Conservation (phyloP, 2,113 vertebrate genomes). For the Riparia riparia region DNA sequence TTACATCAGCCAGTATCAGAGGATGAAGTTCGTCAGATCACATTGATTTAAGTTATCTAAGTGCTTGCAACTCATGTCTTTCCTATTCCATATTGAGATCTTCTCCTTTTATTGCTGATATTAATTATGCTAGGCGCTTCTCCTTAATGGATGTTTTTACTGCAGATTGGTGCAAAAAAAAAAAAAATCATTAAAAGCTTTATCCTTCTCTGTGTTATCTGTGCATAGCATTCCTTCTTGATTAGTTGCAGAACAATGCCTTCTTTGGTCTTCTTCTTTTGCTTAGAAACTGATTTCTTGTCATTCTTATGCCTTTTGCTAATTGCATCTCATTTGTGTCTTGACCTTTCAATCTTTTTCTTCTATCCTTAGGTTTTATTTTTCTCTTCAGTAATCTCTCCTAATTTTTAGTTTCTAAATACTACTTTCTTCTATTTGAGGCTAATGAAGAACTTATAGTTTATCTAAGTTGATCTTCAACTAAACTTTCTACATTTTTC, state of each 20-base stretch:
- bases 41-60: constrained; percentile 13
- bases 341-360: constrained; percentile 22
- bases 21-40: constrained; percentile 29
- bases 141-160: constrained; percentile 41
- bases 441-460: not conserved
- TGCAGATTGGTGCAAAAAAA: constrained; percentile 26
- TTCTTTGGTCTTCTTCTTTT: constrained; percentile 6
- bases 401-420: not conserved
- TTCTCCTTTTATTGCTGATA: constrained; percentile 18
- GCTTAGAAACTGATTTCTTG: constrained; percentile 37
- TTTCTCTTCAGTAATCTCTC: not conserved
- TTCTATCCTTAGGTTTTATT: not conserved
- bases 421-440: not conserved
- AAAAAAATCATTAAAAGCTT: constrained; percentile 42
- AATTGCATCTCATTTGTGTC: constrained; percentile 38
- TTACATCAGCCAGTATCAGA: not conserved
- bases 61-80: not conserved
- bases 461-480: not conserved
- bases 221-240: constrained; percentile 35
- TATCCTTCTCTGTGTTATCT: constrained; percentile 30
- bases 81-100: not conserved
- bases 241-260: constrained; percentile 41
- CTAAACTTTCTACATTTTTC: not conserved
- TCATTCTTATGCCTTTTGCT: constrained; percentile 23
- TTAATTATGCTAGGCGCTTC: constrained; percentile 46